Conservation (phyloP, 1,140 invertebrate genomes). For the Zelostemma sp. region DNA sequence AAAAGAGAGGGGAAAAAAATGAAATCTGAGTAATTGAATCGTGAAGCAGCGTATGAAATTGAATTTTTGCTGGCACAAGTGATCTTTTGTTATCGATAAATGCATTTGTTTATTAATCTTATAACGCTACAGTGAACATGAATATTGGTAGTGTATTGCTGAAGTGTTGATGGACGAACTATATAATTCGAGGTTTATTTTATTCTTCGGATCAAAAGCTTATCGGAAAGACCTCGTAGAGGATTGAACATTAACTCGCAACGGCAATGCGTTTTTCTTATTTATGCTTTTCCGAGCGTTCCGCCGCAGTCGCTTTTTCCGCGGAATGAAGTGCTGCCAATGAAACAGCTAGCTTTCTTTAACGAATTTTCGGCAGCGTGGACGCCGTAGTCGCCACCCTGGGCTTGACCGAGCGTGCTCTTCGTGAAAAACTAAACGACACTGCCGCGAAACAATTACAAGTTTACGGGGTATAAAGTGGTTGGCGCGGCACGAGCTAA, state of each 20-base stretch:
- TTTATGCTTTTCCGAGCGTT: too few relatives aligned
- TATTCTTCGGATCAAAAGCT: too few relatives aligned
- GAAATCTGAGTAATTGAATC: slow-evolving; percentile 9
- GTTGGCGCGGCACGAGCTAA: not conserved
- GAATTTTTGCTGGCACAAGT: slow-evolving; percentile 10
- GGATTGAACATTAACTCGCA: too few relatives aligned
- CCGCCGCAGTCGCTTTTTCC: too few relatives aligned
- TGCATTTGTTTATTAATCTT: slow-evolving; percentile 21
- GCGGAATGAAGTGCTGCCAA: not conserved
- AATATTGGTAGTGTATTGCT: not conserved
- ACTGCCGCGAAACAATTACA: slow-evolving; percentile 44
- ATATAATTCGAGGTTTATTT: too few relatives aligned
- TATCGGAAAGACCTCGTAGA: too few relatives aligned
- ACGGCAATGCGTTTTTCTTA: too few relatives aligned
- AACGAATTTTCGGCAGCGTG: slow-evolving; percentile 25
- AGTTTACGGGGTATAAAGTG: slow-evolving; percentile 20
- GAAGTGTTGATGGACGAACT: too few relatives aligned
- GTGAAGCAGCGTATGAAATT: slow-evolving; percentile 25
- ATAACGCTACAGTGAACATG: slow-evolving; percentile 10
- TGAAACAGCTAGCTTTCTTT: slow-evolving; percentile 1
- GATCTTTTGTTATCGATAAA: slow-evolving; percentile 13
- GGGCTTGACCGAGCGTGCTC: slow-evolving; percentile 17
- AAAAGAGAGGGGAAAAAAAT: not conserved
- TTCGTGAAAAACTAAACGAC: slow-evolving; percentile 36
- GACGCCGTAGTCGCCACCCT: slow-evolving; percentile 7